These are phyloP conservation scores for Platysteira castanea DNA, from an alignment of 2,113 vertebrate genomes.

Conservation along the genomic window DNA sequence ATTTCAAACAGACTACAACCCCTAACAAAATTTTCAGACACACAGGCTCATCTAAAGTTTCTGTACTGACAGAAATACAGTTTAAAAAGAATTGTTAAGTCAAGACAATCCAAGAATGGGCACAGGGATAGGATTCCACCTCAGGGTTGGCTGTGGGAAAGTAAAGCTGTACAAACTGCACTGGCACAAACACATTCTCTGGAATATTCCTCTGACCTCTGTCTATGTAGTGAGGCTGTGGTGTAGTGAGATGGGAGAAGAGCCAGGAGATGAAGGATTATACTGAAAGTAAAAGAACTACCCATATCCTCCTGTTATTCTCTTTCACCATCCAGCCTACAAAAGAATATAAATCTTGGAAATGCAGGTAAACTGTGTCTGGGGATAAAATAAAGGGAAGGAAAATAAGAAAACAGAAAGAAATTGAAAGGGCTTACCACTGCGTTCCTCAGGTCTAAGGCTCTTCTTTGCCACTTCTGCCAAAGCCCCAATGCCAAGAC, in stretches of 20 bases:
- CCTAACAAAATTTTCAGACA: neutral
- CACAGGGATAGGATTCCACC: neutral
- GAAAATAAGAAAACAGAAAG: neutral
- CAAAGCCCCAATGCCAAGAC: constrained; percentile 90
- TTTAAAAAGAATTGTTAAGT: neutral
- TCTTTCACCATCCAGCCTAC: neutral
- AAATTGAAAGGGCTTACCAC: constrained; percentile 69
- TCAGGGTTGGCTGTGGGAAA: neutral
- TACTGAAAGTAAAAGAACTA: neutral
- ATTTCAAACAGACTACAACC: neutral
- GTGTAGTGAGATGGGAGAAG: neutral
- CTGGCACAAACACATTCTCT: neutral
- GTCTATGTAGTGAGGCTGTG: neutral
- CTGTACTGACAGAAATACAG: neutral
- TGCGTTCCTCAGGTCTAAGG: constrained; percentile 77
- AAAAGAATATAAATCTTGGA: neutral
- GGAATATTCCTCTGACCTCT: neutral
- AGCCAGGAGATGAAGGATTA: neutral
- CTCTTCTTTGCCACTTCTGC: constrained; percentile 97
- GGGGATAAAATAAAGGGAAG: neutral
- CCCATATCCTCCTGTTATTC: neutral
- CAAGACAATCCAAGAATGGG: neutral
- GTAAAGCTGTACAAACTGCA: neutral
- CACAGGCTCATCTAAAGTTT: neutral
- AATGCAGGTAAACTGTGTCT: neutral